These are phyloP conservation scores for Phoxinus phoxinus DNA, from an alignment of 2,113 vertebrate species.

Conservation along the genomic window DNA sequence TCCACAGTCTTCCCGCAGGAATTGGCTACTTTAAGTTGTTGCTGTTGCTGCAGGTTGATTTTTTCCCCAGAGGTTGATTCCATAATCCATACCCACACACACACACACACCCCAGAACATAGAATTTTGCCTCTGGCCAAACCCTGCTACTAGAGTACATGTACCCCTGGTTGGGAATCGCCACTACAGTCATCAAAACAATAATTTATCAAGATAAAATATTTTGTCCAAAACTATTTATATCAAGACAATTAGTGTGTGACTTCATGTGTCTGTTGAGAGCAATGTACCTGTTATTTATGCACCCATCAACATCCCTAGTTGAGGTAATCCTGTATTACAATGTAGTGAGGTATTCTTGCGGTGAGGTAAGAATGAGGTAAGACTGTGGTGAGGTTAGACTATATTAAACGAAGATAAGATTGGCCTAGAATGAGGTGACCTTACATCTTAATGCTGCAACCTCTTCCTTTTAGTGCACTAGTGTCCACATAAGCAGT, in stretches of 20 bases:
- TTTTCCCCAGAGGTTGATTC: no score
- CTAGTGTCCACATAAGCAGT: neutral
- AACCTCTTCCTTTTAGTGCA: slow-evolving; percentile 7
- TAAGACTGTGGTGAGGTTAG: slow-evolving; percentile 18
- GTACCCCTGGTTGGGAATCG: neutral
- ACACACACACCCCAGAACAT: no score
- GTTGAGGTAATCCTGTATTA: slow-evolving; percentile 12
- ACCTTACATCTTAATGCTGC: neutral
- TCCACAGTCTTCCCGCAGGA: no score
- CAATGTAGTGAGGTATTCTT: neutral
- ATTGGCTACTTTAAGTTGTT: no score
- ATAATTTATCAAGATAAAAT: no score
- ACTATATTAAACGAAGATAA: neutral
- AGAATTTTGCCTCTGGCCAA: no score
- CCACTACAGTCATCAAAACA: neutral
- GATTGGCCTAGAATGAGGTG: slow-evolving; percentile 7
- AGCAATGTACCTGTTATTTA: neutral
- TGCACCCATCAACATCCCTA: neutral
- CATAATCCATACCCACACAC: no score
- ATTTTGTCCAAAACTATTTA: neutral
- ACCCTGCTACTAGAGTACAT: neutral
- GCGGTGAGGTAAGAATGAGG: slow-evolving; percentile 15
- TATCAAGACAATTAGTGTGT: neutral
- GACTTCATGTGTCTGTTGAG: neutral
- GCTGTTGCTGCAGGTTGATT: no score